Evolutionary conservation across 2,113 vertebrate genomes (phyloP).

Genomic region (Tragelaphus imberbis): DNA sequence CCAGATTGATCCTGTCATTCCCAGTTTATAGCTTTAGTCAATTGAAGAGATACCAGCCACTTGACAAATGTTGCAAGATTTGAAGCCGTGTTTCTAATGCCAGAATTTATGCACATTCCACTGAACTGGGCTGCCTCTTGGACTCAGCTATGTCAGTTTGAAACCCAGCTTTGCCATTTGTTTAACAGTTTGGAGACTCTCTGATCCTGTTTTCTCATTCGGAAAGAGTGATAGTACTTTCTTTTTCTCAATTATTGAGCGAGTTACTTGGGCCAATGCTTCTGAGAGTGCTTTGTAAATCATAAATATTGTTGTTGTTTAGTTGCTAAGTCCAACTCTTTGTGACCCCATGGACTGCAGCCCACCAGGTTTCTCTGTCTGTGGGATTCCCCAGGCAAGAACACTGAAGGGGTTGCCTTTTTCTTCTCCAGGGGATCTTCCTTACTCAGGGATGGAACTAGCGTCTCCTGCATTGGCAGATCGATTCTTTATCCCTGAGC

Average conservation of each 20-base stretch:
- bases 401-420: neutral
- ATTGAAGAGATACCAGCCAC: neutral
- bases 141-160: neutral
- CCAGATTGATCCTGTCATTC: too few species aligned
- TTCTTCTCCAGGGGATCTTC: neutral
- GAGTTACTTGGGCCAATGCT: neutral
- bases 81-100: neutral
- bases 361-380: neutral
- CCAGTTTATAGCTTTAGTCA: too few species aligned
- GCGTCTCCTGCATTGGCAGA: neutral
- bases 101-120: neutral
- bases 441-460: neutral
- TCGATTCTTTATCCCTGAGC: neutral
- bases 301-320: neutral
- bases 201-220: neutral
- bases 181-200: neutral
- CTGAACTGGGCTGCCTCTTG: neutral
- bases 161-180: neutral
- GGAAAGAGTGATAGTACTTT: neutral
- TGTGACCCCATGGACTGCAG: neutral
- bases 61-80: neutral
- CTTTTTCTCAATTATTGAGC: neutral
- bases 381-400: neutral
- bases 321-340: fast-evolving
- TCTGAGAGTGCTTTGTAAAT: neutral